phyloP scores from a whole-genome alignment of 2,888 invertebrate species.

The Thumatha senex region DNA sequence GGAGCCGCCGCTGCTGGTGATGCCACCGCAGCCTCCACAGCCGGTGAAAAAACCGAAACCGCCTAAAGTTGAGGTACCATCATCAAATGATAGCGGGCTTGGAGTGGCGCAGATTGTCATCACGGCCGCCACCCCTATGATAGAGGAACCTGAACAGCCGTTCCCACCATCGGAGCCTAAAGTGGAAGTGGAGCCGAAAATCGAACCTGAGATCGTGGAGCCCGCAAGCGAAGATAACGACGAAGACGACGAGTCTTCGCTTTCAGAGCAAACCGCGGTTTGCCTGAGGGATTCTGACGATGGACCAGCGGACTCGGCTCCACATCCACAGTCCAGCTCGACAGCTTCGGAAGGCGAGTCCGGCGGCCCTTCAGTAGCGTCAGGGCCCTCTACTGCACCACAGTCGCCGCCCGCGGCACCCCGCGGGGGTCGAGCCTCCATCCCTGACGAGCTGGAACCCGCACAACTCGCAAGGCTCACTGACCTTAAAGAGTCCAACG shows the following conservation, averaged over 20 bases:
- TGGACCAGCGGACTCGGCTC: conserved; percentile 83
- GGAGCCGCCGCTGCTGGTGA: conserved; percentile 30
- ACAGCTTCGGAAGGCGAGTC: conserved; percentile 87
- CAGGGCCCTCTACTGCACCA: conserved; percentile 82
- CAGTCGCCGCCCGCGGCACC: conserved; percentile 86
- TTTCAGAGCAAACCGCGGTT: conserved; percentile 77
- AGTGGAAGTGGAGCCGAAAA: conserved; percentile 29
- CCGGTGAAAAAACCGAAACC: conserved; percentile 43
- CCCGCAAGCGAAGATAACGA: conserved; percentile 52
- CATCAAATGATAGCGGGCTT: conserved; percentile 84
- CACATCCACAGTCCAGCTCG: conserved; percentile 84
- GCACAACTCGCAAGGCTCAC: conserved; percentile 94
- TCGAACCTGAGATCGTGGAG: conserved; percentile 67
- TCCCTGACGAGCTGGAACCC: conserved; percentile 94
- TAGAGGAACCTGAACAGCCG: conserved; percentile 92
- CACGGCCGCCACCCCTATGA: conserved; percentile 96
- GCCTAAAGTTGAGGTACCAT: conserved; percentile 68
- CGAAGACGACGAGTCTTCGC: conserved; percentile 72
- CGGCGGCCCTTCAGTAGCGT: conserved; percentile 82
- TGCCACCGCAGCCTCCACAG: neutral
- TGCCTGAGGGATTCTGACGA: conserved; percentile 77
- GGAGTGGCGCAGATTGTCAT: conserved; percentile 96
- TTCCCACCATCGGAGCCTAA: conserved; percentile 84
- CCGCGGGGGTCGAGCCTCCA: conserved; percentile 91
- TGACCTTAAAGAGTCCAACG: conserved; percentile 95